Base-by-base conservation (phyloP, 2,888 invertebrate species). In the Polydrusus tereticollis region DNA sequence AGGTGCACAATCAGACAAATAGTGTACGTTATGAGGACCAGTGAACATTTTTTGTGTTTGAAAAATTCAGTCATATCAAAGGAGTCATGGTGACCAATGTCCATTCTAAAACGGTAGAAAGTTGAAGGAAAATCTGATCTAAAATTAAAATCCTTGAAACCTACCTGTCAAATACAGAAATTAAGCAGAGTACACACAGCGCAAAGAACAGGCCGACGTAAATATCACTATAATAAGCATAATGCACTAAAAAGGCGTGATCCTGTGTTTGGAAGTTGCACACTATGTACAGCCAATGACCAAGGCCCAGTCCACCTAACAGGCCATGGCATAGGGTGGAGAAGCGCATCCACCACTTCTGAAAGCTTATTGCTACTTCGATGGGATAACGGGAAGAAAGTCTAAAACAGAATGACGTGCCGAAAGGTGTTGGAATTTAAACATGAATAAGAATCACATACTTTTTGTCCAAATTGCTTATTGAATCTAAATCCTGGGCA, bases 81-180 rank as follows among this genome's bases (percentile, higher is more conserved):
- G 21, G 77, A 67, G 47, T 81, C 80, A 36, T 84, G 76, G 64
- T 84, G 83, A 33, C 83, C 83, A 60, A 85, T 76, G 73, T 86
- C 86, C 63, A 83, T 81, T 70, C 85, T 85, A 69, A 69, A 84
- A 82, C 55, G n/a, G 20, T n/a, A 38, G 12, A 41, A 36, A 3
- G 55, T 33, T 16, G 16, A 26, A 26, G n/a, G 29, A 29, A 33
- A 29, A n/a, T n/a, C n/a, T n/a, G n/a, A n/a, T n/a, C n/a, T n/a
- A n/a, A n/a, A n/a, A n/a, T n/a, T n/a, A n/a, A n/a, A n/a, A n/a
- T n/a, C n/a, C n/a, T n/a, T n/a, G n/a, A n/a, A n/a, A 36, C 85
- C 86, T 76, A 90, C 90, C 89, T 86, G 81, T 90, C 90, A 77
- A 89, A 85, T 33, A 90, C 89, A 0, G 90, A 89, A 1, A 90